Evolutionary conservation across 2,797 vertebrate genomes (phyloP), one percentile per base, ranked within the genome.

Genomic region (Mus caroli): DNA sequence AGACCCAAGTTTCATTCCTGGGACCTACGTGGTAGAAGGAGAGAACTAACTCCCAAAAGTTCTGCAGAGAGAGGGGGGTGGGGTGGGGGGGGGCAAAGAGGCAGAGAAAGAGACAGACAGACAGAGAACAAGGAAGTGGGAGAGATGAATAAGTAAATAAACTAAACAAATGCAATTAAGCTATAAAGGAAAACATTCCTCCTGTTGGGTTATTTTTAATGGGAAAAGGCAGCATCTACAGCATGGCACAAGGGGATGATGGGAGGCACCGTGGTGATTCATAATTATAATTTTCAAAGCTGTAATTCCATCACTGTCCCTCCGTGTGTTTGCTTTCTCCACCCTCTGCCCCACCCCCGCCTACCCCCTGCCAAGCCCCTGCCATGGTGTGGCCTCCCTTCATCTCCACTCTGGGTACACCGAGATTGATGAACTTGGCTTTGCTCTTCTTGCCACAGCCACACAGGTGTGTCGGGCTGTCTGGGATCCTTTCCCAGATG

Each of bases 401-500:
- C 71, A 12, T 79, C 85, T 83, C 67, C 80, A n/a, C 37, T 73
- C 46, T 80, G 28, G 54, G 37, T 67, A 28, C n/a, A 9, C 56
- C 34, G 43, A 19, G 8, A 71, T 92, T 82, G 80, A 92, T 88
- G 90, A 94, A 86, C 60, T 93, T 95, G 84, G 91, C 67, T 3
- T 79, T 67, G 14, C 20, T 43, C 92, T 82, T 43, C n/a, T 56
- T 83, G 40, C 88, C 64, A 71, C 86, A 88, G 28, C 87, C 67
- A n/a, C 22, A 62, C 91, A 96, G 97, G 97, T 97, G 96, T 95
- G 95, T 54, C 56, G 40, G 43, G 52, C 73, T 52, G 10, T 43
- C 91, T 84, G 94, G 94, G 97, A 95, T 69, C 37, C 84, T 77
- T 37, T 96, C 92, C 96, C 96, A 92, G 94, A 91, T 37, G 77